Evolutionary conservation across 2,797 vertebrate species (phyloP).

Genomic region (Molothrus ater): DNA sequence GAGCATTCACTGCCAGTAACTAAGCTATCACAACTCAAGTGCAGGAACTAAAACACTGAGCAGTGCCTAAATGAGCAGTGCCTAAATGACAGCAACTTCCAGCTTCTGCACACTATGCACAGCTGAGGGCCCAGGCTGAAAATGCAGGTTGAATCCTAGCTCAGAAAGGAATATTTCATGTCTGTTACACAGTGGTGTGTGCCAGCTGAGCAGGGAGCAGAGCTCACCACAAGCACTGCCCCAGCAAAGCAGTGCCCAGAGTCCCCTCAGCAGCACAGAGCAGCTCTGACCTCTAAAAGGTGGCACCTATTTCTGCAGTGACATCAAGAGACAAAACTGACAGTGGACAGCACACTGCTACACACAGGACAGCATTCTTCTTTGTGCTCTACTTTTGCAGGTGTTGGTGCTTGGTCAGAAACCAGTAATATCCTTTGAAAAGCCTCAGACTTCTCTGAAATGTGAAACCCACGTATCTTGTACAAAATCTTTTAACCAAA

Average conservation of each 20-base stretch:
- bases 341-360: not conserved
- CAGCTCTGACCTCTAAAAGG: not conserved
- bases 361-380: not conserved
- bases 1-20: not conserved
- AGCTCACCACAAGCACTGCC: not conserved
- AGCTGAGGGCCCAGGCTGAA: not conserved
- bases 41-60: not conserved
- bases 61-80: too few species aligned
- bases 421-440: not conserved
- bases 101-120: not conserved
- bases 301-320: not conserved
- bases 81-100: not conserved
- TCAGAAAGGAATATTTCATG: not conserved
- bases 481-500: not conserved
- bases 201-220: not conserved
- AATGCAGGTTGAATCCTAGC: not conserved
- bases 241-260: not conserved
- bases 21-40: not conserved
- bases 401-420: not conserved
- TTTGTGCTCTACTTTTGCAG: not conserved
- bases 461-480: not conserved
- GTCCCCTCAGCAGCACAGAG: not conserved
- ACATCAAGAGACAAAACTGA: not conserved
- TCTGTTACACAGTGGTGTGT: rapidly evolving
- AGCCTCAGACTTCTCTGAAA: not conserved